Conservation (phyloP, 37 sponge, comb jelly and placozoan genomes). For the Amphimedon queenslandica region DNA sequence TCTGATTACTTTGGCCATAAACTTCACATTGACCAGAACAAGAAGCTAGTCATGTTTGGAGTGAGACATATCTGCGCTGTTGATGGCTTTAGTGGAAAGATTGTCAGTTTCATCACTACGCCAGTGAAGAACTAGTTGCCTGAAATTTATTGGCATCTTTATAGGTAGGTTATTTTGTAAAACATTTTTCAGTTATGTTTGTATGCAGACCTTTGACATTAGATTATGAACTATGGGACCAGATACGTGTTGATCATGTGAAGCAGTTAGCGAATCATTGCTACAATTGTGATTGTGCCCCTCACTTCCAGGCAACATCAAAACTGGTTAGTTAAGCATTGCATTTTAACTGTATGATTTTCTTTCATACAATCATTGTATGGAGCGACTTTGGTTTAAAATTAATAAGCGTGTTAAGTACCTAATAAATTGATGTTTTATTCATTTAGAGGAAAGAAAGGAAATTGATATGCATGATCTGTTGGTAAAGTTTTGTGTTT, state of each 20-base stretch:
- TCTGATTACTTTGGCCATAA: conserved; percentile 69
- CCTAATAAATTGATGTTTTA: neutral
- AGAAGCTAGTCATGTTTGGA: conserved; percentile 69
- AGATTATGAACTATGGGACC: conserved; percentile 67
- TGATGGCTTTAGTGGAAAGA: conserved; percentile 46
- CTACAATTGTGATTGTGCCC: too few species aligned
- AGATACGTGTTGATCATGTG: conserved; percentile 63
- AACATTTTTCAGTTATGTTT: too few species aligned
- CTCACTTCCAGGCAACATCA: too few species aligned
- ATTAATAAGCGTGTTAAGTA: neutral
- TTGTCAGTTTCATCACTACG: conserved; percentile 29
- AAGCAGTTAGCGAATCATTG: too few species aligned
- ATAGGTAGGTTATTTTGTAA: conserved; percentile 10
- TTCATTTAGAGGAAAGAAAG: neutral
- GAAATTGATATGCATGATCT: neutral
- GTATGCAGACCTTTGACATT: conserved; percentile 37
- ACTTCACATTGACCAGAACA: conserved; percentile 63
- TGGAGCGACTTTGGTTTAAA: too few species aligned
- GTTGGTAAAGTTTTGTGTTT: neutral
- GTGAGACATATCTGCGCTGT: conserved; percentile 53
- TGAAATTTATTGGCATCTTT: conserved; percentile 40
- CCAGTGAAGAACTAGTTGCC: conserved; percentile 58
- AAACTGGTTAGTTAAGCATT: too few species aligned
- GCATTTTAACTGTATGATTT: too few species aligned
- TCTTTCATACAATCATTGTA: too few species aligned